Conservation (phyloP, 2,888 invertebrate species). For the Myathropa florea region DNA sequence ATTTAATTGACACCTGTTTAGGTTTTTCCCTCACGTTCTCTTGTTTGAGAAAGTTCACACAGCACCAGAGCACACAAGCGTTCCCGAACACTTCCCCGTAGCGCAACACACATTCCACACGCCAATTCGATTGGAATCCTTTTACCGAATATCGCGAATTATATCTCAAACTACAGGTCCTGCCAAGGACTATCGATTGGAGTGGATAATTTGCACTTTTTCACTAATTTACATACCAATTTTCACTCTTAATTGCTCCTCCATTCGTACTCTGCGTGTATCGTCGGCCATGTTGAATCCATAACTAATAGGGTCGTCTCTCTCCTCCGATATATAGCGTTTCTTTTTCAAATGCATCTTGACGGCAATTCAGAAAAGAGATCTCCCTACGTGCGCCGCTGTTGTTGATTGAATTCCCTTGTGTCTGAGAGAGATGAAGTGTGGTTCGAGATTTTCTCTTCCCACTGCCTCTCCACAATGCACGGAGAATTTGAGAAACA, state of each 20-base stretch:
- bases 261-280: conserved; percentile 93
- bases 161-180: conserved; percentile 31
- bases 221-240: conserved; percentile 87
- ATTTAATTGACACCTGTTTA: conserved; percentile 70
- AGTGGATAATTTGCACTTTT: conserved; percentile 50
- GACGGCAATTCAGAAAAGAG: conserved; percentile 66
- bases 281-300: conserved; percentile 96
- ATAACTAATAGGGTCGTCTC: conserved; percentile 82
- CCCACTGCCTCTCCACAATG: conserved; percentile 35
- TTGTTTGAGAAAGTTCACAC: conserved; percentile 68
- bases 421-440: conserved; percentile 72
- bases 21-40: conserved; percentile 42
- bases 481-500: conserved; percentile 36
- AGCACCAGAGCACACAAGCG: conserved; percentile 42
- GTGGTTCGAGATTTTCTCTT: conserved; percentile 40
- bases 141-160: conserved; percentile 16
- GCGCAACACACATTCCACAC: conserved; percentile 54
- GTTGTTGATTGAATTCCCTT: conserved; percentile 32
- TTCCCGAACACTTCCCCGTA: conserved; percentile 29
- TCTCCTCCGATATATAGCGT: conserved; percentile 76
- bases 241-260: conserved; percentile 96
- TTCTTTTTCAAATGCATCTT: conserved; percentile 78
- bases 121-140: conserved; percentile 16
- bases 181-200: conserved; percentile 8
- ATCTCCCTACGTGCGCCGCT: conserved; percentile 26